Conservation (phyloP, 2,113 vertebrate genomes). For the Xenopus laevis region DNA sequence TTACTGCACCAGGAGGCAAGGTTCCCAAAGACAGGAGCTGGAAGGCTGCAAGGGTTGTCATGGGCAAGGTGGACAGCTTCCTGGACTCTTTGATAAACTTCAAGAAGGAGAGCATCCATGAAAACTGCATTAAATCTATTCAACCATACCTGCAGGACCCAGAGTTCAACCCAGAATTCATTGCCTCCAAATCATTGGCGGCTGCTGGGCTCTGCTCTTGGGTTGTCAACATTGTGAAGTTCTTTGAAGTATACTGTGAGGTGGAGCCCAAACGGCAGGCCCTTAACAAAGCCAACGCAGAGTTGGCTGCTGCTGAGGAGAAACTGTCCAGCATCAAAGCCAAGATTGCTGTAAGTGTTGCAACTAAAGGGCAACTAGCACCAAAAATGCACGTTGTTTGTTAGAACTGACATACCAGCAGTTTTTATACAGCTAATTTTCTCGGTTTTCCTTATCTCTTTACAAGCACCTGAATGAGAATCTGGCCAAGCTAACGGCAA, state of each 20-base stretch:
- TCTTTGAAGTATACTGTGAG: constrained; percentile 82
- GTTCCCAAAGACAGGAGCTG: constrained; percentile 92
- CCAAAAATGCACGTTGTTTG: no score
- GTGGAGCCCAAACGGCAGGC: constrained; percentile 93
- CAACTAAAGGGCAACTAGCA: no score
- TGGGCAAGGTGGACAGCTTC: constrained; percentile 87
- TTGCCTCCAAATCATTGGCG: constrained; percentile 79
- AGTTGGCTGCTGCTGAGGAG: constrained; percentile 82
- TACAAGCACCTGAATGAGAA: constrained; percentile 74
- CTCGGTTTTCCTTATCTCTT: no score
- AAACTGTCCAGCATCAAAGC: constrained; percentile 80
- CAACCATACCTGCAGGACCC: constrained; percentile 67
- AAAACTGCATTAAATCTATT: constrained; percentile 70
- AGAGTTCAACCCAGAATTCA: constrained; percentile 79
- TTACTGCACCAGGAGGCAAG: constrained; percentile 73
- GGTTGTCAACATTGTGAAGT: constrained; percentile 71
- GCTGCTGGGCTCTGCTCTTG: constrained; percentile 93
- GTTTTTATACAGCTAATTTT: no score
- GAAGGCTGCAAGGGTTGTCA: constrained; percentile 84
- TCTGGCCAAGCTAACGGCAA: constrained; percentile 81
- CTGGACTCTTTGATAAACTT: constrained; percentile 84
- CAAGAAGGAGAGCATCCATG: constrained; percentile 83
- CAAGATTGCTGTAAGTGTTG: constrained; percentile 59
- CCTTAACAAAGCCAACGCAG: constrained; percentile 75
- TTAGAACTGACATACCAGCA: no score